Base-by-base conservation (phyloP, 2,888 invertebrate genomes). In the Volucella inflata region DNA sequence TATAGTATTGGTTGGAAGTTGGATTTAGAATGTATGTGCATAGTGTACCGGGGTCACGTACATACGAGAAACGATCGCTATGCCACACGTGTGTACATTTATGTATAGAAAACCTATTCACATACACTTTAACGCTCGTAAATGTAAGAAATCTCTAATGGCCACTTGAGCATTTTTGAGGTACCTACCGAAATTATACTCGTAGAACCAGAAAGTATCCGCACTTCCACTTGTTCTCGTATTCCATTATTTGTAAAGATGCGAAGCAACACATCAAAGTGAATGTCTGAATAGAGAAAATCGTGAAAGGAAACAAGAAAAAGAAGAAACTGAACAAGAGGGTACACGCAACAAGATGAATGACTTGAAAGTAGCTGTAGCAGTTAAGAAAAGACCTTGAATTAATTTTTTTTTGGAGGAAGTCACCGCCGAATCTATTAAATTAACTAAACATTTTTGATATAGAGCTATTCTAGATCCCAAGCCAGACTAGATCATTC, bases 361-460 rank as follows among this genome's bases (percentile, higher is more conserved):
- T 68, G 68, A 53, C 77, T 62, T 46, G 68, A 77, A 68, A 77
- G 68, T 68, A 68, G 76, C 55, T 70, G 16, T 48, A 38, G 60
- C 53, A 50, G 60, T 68, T 68, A 67, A 76, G 68, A 68, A 77
- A 77, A 77, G 77, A 77, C 77, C 77, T 77, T 77, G 77, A 70
- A 68, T 42, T 21, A 17, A 50, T 46, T 60, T 60, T 62, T 68
- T 60, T 50, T 40, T 16, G 48, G 36, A 50, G 53, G 51, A 65
- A 65, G 64, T 55, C 74, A 53, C 53, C 40, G 30, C 62, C 44
- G 72, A 72, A 51, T 53, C 30, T 53, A 42, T 60, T 30, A 17
- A 40, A 40, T 65, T 10, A 30, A 30, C 30, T 30, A 30, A 30
- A 6, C 30, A 30, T 30, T 30, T 30, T 30, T 2, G 6, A 30